phyloP scores from a whole-genome alignment of 2,113 vertebrate genomes.

The Elgaria multicarinata region DNA sequence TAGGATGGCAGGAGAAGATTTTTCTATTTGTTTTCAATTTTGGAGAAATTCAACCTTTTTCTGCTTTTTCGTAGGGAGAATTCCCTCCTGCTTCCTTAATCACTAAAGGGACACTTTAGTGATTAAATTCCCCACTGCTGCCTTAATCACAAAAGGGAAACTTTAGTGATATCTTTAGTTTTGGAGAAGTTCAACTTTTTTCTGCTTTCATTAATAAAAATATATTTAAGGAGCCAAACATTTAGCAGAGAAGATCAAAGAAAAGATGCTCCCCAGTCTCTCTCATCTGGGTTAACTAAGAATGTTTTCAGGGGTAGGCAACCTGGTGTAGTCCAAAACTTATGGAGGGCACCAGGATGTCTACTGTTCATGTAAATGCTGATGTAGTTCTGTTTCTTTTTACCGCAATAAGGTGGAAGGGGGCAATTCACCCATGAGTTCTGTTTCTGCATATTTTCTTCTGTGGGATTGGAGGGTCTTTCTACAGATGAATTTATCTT shows the following conservation, averaged over 20 bases:
- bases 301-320: too few relatives aligned
- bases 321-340: too few relatives aligned
- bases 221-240: background rate
- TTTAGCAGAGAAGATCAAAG: background rate
- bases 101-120: too few relatives aligned
- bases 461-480: background rate
- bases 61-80: background rate
- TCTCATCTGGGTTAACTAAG: too few relatives aligned
- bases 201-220: background rate
- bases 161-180: background rate
- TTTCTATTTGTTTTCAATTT: background rate
- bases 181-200: background rate
- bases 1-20: constrained; percentile 54
- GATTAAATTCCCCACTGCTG: too few relatives aligned
- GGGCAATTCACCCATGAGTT: background rate
- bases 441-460: background rate
- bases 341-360: too few relatives aligned
- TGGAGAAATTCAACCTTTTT: too few relatives aligned
- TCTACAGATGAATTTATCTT: too few relatives aligned
- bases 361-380: background rate
- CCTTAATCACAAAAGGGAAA: too few relatives aligned
- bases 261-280: too few relatives aligned
- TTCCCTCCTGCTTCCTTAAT: too few relatives aligned
- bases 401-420: background rate
- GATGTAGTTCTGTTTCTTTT: background rate